Evolutionary conservation across 2,113 vertebrate species (phyloP).

Genomic region (Romanogobio albipinnatus): DNA sequence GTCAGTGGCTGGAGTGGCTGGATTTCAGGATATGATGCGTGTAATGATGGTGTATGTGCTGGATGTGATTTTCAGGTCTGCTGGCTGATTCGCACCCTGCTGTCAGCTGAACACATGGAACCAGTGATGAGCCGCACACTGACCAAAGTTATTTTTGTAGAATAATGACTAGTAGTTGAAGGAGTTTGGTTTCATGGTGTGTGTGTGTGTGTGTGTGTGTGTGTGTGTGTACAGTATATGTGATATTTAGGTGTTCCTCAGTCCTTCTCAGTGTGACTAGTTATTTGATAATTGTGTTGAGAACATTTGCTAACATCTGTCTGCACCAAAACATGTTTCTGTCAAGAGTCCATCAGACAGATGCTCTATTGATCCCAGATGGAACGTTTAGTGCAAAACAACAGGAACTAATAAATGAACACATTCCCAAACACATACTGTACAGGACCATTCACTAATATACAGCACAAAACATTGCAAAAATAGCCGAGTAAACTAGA

Average conservation of each 20-base stretch:
- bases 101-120: background rate
- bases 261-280: background rate
- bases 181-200: no score
- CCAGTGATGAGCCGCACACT: background rate
- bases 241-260: background rate
- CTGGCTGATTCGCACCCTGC: background rate
- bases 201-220: no score
- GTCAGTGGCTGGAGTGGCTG: conserved; percentile 44
- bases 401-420: background rate
- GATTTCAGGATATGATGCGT: conserved; percentile 14
- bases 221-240: background rate
- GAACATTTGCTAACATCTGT: conserved; percentile 2
- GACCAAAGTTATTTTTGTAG: background rate
- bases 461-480: background rate
- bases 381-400: conserved; percentile 9
- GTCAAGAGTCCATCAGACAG: conserved; percentile 1
- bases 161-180: background rate
- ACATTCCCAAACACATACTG: background rate
- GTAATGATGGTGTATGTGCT: conserved; percentile 47
- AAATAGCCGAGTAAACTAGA: background rate
- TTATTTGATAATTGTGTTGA: background rate
- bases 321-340: background rate
- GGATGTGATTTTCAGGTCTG: conserved; percentile 6
- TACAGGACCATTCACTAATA: background rate
- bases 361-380: background rate